Percentiles rank a stretch among this genome's conserved stretches.
Conservation (phyloP, 2,797 vertebrate genomes). For the Meriones psammophilus region DNA sequence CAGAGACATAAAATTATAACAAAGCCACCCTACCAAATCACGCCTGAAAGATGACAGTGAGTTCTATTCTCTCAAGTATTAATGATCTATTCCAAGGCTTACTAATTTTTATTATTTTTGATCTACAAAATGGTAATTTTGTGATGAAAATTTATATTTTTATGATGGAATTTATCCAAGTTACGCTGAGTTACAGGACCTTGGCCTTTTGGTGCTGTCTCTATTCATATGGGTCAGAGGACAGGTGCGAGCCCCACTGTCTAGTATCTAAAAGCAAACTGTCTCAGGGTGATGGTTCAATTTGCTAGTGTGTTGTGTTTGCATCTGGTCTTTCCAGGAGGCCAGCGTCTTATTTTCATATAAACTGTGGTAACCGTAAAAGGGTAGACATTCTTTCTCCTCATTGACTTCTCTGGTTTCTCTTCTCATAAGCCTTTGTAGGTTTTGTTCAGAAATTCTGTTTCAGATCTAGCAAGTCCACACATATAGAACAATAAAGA, state of each 20-base stretch:
- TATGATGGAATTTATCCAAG: not conserved
- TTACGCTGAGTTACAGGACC: not conserved
- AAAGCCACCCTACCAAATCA: not conserved
- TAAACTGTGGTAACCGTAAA: not conserved
- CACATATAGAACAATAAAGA: not conserved
- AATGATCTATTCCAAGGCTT: not conserved
- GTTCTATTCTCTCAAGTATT: constrained; percentile 32
- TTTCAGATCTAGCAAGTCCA: not conserved
- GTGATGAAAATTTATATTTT: not conserved
- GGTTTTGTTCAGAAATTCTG: not conserved
- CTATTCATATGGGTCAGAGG: not conserved
- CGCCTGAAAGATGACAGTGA: not conserved
- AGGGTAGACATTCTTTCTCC: not conserved
- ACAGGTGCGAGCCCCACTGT: not conserved
- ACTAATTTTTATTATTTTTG: constrained; percentile 21
- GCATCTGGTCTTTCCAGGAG: not conserved
- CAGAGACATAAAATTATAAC: not conserved
- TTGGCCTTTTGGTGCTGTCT: not conserved
- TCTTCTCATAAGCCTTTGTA: not conserved
- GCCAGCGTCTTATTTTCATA: not conserved
- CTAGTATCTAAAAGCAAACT: not conserved
- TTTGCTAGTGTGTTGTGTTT: not conserved
- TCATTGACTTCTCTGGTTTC: not conserved
- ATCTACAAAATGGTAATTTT: constrained; percentile 44
- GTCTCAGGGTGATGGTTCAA: not conserved